Evolutionary conservation across 2,888 invertebrate genomes (phyloP).

Genomic region (Pseudococcus longispinus): DNA sequence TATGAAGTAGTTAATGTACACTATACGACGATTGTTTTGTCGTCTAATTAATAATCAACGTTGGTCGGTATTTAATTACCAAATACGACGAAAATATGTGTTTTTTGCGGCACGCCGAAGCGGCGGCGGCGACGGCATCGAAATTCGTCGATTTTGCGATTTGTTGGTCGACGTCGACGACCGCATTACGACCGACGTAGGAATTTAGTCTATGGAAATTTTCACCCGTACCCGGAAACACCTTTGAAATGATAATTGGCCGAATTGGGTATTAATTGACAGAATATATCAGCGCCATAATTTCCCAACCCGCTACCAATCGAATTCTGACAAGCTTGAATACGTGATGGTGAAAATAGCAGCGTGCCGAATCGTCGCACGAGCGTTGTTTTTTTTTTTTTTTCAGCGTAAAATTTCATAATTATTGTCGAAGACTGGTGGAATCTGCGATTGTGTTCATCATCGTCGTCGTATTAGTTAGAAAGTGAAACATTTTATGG

Average conservation of each 20-base stretch:
- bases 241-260: neutral
- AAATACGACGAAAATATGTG: neutral
- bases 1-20: neutral
- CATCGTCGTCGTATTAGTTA: neutral
- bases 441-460: neutral
- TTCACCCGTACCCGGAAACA: neutral
- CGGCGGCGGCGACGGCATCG: neutral
- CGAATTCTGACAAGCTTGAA: neutral
- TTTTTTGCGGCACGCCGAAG: neutral
- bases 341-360: neutral
- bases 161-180: too few relatives aligned
- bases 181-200: too few relatives aligned
- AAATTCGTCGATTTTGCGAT: neutral
- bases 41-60: conserved; percentile 5
- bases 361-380: neutral
- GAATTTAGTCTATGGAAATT: neutral
- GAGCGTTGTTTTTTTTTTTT: too few relatives aligned
- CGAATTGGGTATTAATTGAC: neutral
- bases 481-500: neutral
- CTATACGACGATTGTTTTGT: neutral
- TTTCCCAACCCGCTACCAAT: neutral
- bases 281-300: neutral
- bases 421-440: neutral
- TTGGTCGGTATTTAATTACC: neutral
- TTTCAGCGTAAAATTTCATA: neutral